A percentile compares a stretch with the other conserved stretches of the same genome.
Evolutionary conservation across 2,113 vertebrate genomes (phyloP).

Genomic region (Ophthalmolycus amberensis): DNA sequence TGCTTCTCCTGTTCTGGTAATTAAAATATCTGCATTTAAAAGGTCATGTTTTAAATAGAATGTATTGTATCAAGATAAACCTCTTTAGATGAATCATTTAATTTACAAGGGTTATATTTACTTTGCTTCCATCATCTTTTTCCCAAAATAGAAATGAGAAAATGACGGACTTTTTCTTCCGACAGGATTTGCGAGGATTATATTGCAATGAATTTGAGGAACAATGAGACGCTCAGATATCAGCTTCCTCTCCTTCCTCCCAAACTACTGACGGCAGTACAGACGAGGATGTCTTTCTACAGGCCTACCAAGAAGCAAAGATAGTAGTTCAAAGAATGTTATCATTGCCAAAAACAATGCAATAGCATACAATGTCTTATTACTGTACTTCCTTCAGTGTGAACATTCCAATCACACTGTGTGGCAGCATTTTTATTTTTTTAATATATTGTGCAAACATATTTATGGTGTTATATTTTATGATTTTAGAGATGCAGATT

Average conservation of each 20-base stretch:
- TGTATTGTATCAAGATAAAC: not conserved
- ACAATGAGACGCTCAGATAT: constrained; percentile 75
- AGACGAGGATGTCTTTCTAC: constrained; percentile 91
- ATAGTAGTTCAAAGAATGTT: not conserved
- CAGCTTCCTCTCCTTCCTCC: constrained; percentile 88
- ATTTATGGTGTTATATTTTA: constrained; percentile 46
- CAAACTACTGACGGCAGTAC: constrained; percentile 85
- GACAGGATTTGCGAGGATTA: constrained; percentile 90
- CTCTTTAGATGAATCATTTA: not conserved
- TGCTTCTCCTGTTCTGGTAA: not conserved
- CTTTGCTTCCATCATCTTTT: not conserved
- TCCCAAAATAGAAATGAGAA: constrained; percentile 17
- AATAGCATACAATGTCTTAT: not conserved
- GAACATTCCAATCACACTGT: constrained; percentile 2
- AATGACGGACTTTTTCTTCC: constrained; percentile 10
- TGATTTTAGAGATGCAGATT: constrained; percentile 42
- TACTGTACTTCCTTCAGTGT: constrained; percentile 29
- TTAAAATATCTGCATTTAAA: constrained; percentile 6
- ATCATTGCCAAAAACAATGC: constrained; percentile 29
- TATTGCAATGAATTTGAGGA: constrained; percentile 86
- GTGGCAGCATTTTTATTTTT: constrained; percentile 11
- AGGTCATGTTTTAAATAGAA: not conserved
- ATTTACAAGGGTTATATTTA: not conserved
- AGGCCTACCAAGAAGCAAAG: constrained; percentile 77
- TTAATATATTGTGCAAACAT: constrained; percentile 22